Evolutionary conservation across 2,113 vertebrate species (phyloP).

Genomic region (Tragulus kanchil): DNA sequence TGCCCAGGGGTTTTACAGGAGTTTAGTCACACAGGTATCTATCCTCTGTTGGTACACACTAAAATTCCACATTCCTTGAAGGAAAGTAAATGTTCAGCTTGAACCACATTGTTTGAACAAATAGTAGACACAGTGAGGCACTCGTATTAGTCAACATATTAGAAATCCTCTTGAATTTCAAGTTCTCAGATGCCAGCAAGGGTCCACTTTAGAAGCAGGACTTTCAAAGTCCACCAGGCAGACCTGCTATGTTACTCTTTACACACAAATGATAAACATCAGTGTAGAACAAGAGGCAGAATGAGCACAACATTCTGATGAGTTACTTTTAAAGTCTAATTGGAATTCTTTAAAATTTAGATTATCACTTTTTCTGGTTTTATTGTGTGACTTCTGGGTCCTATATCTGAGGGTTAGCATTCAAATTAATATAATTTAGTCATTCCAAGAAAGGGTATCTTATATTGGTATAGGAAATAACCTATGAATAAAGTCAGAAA

Average conservation of each 20-base stretch:
- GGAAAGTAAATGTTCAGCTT: neutral
- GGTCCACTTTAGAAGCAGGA: neutral
- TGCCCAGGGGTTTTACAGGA: neutral
- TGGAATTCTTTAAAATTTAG: neutral
- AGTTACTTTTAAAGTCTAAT: neutral
- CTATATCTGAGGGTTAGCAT: neutral
- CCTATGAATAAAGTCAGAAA: neutral
- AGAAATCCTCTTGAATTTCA: neutral
- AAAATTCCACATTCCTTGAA: neutral
- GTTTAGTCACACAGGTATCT: neutral
- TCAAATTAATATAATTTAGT: neutral
- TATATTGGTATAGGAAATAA: neutral
- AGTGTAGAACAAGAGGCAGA: neutral
- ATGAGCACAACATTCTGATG: neutral
- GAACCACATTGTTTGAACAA: neutral
- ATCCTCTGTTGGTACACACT: neutral
- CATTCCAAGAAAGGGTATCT: neutral
- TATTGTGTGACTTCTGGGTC: neutral
- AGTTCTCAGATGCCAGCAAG: neutral
- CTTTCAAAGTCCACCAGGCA: neutral
- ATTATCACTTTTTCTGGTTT: neutral
- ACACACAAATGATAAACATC: neutral
- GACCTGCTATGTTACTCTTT: neutral
- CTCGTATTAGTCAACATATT: neutral
- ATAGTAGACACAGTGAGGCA: neutral